phyloP scores from a whole-genome alignment of 2,888 invertebrate species.

The Papilio gigon region DNA sequence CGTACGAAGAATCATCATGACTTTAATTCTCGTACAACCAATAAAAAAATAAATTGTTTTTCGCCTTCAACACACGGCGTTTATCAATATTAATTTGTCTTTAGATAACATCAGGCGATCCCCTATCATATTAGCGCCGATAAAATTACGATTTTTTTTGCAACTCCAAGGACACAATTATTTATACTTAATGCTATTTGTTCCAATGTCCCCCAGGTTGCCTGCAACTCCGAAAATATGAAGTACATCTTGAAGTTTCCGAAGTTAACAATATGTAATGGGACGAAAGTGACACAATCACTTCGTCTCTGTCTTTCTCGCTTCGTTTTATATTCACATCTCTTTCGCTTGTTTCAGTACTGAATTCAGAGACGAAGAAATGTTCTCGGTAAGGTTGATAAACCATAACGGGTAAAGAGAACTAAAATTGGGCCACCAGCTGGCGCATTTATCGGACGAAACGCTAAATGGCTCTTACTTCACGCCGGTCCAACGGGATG shows the following conservation, averaged over 20 bases:
- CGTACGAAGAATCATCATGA: conserved; percentile 11
- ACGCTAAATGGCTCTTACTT: no score
- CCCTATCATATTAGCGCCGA: conserved; percentile 6
- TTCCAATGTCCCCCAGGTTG: not conserved
- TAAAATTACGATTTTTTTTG: conserved; percentile 1
- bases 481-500: no score
- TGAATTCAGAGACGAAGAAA: no score
- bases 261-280: conserved; percentile 4
- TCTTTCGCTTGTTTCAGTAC: not conserved
- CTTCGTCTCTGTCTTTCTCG: not conserved
- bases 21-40: not conserved
- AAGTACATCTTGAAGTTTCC: not conserved
- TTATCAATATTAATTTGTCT: conserved; percentile 17
- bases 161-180: not conserved
- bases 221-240: not conserved
- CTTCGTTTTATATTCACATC: not conserved
- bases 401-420: no score
- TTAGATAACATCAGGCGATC: not conserved
- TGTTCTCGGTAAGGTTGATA: no score
- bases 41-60: conserved; percentile 6
- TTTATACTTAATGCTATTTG: not conserved
- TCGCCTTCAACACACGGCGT: not conserved
- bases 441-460: no score
- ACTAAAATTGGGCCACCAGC: no score
- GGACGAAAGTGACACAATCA: not conserved